A percentile compares a stretch with the other conserved stretches of the same genome.
Conservation (phyloP, 1,140 invertebrate genomes). For the Achatina immaculata region DNA sequence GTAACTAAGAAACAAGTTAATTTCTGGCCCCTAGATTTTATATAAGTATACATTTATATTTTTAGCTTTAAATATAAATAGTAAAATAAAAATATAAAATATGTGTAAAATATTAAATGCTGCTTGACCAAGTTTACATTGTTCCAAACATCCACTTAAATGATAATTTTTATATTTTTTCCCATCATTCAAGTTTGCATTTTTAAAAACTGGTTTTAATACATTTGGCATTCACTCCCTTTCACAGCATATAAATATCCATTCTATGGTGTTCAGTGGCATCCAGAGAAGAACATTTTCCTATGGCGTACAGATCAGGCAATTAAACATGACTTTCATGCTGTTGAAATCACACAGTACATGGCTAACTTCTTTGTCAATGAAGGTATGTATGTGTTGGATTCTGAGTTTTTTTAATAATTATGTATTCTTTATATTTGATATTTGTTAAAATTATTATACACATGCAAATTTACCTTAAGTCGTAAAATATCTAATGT, state of each 20-base stretch:
- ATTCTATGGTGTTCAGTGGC: constrained; percentile 89
- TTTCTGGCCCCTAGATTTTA: too few species aligned
- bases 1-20: too few species aligned
- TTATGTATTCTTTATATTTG: background rate
- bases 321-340: constrained; percentile 78
- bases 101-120: too few species aligned
- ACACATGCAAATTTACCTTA: too few species aligned
- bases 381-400: constrained; percentile 75
- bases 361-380: constrained; percentile 88
- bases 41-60: too few species aligned
- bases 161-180: too few species aligned
- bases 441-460: background rate
- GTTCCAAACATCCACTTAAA: too few species aligned
- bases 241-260: constrained; percentile 73
- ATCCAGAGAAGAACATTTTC: constrained; percentile 90
- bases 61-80: too few species aligned
- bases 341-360: constrained; percentile 79
- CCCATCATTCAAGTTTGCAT: too few species aligned
- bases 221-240: constrained; percentile 38
- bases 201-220: too few species aligned
- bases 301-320: constrained; percentile 78
- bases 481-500: background rate
- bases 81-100: too few species aligned
- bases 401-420: background rate
- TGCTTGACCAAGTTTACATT: too few species aligned